phyloP scores from a whole-genome alignment of 2,797 vertebrate species.

The Cygnus olor region DNA sequence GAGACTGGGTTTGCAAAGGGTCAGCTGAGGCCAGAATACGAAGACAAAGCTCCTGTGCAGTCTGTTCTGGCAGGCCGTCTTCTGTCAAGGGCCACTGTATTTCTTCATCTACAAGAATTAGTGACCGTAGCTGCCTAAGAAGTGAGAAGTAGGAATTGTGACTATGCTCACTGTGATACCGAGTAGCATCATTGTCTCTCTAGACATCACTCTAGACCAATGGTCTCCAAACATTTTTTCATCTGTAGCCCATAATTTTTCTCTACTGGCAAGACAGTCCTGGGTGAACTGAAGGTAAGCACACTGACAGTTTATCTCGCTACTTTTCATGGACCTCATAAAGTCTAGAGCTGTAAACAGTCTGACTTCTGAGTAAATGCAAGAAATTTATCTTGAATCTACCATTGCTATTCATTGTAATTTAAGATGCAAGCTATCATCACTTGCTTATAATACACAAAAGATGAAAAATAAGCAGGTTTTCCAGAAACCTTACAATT shows the following conservation, averaged over 20 bases:
- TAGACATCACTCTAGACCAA: neutral
- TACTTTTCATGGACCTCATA: neutral
- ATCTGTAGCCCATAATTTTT: neutral
- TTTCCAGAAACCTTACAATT: neutral
- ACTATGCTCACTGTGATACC: neutral
- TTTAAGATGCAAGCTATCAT: neutral
- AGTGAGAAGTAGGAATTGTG: neutral
- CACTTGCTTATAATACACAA: neutral
- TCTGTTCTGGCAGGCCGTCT: slow-evolving; percentile 17
- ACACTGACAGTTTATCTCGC: neutral
- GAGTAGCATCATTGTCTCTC: neutral
- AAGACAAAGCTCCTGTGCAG: slow-evolving; percentile 56
- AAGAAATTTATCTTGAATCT: neutral
- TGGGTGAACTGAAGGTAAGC: neutral
- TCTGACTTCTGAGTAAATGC: neutral
- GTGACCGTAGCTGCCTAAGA: neutral
- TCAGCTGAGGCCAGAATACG: slow-evolving; percentile 69
- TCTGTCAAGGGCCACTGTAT: slow-evolving; percentile 10
- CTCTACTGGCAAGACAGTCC: neutral
- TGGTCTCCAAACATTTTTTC: neutral
- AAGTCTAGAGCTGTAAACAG: neutral
- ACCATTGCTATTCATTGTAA: neutral
- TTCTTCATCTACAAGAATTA: neutral
- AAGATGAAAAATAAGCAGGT: neutral
- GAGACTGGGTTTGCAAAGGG: slow-evolving; percentile 76